A percentile compares a stretch with the other conserved stretches of the same genome.
Evolutionary conservation across 2,797 vertebrate species (phyloP).

Genomic region (Lepilemur septentrionalis): DNA sequence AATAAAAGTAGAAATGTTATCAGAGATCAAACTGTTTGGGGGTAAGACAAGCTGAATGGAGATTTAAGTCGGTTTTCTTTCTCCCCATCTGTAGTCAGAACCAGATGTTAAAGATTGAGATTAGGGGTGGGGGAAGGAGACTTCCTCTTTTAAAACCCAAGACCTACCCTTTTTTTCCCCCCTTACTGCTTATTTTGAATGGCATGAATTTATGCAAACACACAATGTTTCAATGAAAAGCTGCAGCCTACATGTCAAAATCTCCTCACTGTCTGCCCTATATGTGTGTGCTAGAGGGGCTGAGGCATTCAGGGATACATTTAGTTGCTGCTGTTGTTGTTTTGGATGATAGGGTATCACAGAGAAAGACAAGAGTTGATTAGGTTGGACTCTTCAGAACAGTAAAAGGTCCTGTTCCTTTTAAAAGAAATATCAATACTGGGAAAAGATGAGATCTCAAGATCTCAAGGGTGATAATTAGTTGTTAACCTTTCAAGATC

Average conservation of each 20-base stretch:
- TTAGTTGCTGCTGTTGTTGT: not conserved
- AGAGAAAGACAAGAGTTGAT: not conserved
- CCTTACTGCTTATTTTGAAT: slow-evolving; percentile 32
- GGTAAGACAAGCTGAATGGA: slow-evolving; percentile 11
- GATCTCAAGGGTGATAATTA: not conserved
- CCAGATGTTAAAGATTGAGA: slow-evolving; percentile 58
- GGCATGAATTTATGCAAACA: slow-evolving; percentile 52
- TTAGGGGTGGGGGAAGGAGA: not conserved
- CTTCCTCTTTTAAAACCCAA: slow-evolving; percentile 71
- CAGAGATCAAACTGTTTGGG: slow-evolving; percentile 51
- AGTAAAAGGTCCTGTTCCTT: not conserved
- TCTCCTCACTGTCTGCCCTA: not conserved
- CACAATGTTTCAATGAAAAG: slow-evolving; percentile 42
- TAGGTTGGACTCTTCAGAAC: not conserved
- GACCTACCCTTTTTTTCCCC: not conserved
- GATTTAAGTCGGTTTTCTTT: not conserved
- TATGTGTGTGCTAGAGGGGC: not conserved
- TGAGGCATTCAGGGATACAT: not conserved
- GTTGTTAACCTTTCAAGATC: not conserved
- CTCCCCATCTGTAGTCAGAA: slow-evolving; percentile 22
- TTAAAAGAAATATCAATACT: not conserved
- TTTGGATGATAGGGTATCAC: not conserved
- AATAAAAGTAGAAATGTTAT: slow-evolving; percentile 58
- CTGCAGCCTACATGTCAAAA: not conserved
- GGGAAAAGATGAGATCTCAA: not conserved